These are phyloP conservation scores for Anorthoa munda DNA, from an alignment of 2,888 invertebrate genomes.

Conservation along the genomic window DNA sequence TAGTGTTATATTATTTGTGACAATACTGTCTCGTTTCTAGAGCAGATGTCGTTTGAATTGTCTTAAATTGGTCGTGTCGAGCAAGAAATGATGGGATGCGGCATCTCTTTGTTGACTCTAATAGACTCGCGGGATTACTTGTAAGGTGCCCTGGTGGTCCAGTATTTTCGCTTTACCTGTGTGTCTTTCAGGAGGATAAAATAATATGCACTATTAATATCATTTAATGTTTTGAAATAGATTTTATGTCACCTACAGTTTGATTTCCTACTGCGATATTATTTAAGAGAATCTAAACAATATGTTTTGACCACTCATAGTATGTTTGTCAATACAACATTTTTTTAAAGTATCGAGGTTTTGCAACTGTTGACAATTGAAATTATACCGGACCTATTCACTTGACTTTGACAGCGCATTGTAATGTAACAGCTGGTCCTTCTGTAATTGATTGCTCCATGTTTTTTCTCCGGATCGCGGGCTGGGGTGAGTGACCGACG, in stretches of 20 bases:
- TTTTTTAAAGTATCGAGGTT: background rate
- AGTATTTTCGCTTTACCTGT: background rate
- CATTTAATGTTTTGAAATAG: too few relatives aligned
- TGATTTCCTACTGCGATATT: background rate
- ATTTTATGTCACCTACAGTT: background rate
- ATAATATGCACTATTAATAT: background rate
- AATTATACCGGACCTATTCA: background rate
- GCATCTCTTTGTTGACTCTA: background rate
- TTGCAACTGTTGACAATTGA: background rate
- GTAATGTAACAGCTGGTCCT: slow-evolving; percentile 31
- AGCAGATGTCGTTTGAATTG: slow-evolving; percentile 12
- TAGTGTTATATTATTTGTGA: too few relatives aligned
- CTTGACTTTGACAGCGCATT: background rate
- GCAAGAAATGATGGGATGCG: background rate
- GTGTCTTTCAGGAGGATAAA: background rate
- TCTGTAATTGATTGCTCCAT: slow-evolving; percentile 40
- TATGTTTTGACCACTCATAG: background rate
- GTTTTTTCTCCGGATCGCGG: slow-evolving; percentile 50
- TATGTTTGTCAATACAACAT: background rate
- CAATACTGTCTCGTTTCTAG: background rate
- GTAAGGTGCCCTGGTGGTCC: too few relatives aligned
- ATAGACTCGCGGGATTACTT: background rate
- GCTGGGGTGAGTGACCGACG: slow-evolving; percentile 82
- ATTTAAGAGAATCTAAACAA: background rate
- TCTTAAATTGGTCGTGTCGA: background rate